phyloP scores from a whole-genome alignment of 92 coral and sea anemone species.

The Galaxea fascicularis region DNA sequence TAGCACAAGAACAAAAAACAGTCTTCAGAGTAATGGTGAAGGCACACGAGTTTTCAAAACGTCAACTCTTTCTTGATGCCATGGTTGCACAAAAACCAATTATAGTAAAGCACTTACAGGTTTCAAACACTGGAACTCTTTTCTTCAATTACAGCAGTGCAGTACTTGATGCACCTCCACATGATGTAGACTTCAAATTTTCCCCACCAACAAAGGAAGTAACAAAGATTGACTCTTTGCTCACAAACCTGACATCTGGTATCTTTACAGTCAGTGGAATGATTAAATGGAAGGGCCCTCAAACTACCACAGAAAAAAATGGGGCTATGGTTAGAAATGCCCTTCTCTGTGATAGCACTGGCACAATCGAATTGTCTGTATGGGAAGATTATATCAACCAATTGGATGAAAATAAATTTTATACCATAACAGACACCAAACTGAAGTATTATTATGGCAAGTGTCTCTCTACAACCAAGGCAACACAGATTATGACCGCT shows the following conservation, averaged over 20 bases:
- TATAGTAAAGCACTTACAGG: constrained; percentile 37
- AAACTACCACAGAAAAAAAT: constrained; percentile 54
- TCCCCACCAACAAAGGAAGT: constrained; percentile 56
- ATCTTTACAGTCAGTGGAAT: constrained; percentile 54
- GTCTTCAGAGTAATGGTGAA: constrained; percentile 61
- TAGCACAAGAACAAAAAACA: constrained; percentile 34
- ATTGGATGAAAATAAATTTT: constrained; percentile 29
- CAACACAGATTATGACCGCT: constrained; percentile 24
- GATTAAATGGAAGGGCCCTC: constrained; percentile 44
- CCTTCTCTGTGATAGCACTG: constrained; percentile 42
- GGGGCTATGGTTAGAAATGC: constrained; percentile 41
- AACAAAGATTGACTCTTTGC: constrained; percentile 58
- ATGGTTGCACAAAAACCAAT: constrained; percentile 52
- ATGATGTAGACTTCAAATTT: constrained; percentile 33
- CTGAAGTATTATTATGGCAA: constrained; percentile 49
- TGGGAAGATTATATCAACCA: constrained; percentile 43
- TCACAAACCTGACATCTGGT: constrained; percentile 57
- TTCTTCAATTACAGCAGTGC: constrained; percentile 60
- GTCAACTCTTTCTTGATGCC: constrained; percentile 48
- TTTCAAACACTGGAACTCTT: constrained; percentile 44
- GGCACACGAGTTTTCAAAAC: constrained; percentile 44
- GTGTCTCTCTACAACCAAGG: constrained; percentile 46
- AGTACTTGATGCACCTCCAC: constrained; percentile 47
- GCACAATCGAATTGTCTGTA: constrained; percentile 41
- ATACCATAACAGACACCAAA: constrained; percentile 42